Conservation (phyloP, 2,113 vertebrate genomes). For the Falcunculus frontatus region DNA sequence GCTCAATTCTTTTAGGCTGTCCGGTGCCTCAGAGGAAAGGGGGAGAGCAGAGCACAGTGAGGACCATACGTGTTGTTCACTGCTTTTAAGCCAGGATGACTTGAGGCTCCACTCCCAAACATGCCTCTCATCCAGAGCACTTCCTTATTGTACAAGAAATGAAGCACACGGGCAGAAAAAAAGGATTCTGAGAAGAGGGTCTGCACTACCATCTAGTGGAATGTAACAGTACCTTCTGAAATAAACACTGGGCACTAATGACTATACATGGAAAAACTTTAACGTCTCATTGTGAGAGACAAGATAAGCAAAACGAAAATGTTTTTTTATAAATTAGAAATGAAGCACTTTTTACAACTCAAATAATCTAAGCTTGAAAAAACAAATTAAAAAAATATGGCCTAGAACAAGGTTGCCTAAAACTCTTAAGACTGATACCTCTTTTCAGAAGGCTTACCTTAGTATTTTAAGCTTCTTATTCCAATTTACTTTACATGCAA, state of each 20-base stretch:
- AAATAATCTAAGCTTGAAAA: not conserved
- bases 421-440: not conserved
- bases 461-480: not conserved
- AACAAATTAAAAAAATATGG: not conserved
- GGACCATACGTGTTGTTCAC: not conserved
- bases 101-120: not conserved
- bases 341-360: not conserved
- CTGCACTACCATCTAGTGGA: constrained; percentile 57
- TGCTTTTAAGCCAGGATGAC: not conserved
- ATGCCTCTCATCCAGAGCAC: not conserved
- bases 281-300: not conserved
- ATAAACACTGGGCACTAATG: not conserved
- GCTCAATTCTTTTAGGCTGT: not conserved
- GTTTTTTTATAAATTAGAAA: not conserved
- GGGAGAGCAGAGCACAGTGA: not conserved
- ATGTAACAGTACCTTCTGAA: not conserved
- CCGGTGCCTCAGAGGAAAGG: not conserved
- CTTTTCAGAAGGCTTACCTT: not conserved
- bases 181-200: not conserved
- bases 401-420: not conserved
- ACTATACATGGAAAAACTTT: not conserved
- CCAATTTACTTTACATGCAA: not conserved
- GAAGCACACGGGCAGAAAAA: not conserved
- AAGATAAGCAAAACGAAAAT: not conserved
- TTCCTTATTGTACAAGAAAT: not conserved